Conservation (phyloP, 2,797 vertebrate species). For the Phataginus tetradactyla region DNA sequence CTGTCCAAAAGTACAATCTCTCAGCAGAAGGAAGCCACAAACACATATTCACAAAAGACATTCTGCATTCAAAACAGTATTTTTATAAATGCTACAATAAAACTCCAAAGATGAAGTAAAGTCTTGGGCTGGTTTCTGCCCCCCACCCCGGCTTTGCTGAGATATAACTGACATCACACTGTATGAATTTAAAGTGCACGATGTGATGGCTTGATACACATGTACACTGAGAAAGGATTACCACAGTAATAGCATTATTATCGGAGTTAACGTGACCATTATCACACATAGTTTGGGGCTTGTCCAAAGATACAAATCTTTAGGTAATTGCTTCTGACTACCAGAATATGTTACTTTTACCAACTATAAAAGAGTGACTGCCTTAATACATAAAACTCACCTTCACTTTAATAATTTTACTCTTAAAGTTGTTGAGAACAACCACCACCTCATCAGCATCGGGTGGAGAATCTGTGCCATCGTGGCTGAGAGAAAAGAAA, state of each 20-base stretch:
- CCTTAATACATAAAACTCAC: slow-evolving; percentile 83
- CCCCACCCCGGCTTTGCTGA: neutral
- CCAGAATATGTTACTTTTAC: neutral
- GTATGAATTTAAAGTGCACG: neutral
- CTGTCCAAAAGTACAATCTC: neutral
- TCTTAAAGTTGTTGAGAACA: slow-evolving; percentile 97
- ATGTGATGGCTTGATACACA: neutral
- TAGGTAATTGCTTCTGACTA: neutral
- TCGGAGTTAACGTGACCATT: neutral
- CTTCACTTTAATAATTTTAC: slow-evolving; percentile 99
- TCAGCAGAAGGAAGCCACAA: neutral
- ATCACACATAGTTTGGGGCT: neutral
- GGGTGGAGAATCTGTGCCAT: slow-evolving; percentile 96
- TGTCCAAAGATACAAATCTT: neutral
- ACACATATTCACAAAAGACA: neutral
- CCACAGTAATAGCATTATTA: neutral
- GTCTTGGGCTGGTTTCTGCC: neutral
- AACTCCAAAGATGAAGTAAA: slow-evolving; percentile 31
- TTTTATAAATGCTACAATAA: neutral
- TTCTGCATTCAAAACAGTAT: neutral
- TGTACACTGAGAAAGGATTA: neutral
- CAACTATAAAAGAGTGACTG: neutral
- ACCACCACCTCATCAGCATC: slow-evolving; percentile 94
- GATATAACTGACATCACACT: neutral
- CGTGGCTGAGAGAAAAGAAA: slow-evolving; percentile 89